Evolutionary conservation across 2,888 invertebrate species (phyloP), one percentile per base, ranked within the genome.

Genomic region (Embidobia sp.): DNA sequence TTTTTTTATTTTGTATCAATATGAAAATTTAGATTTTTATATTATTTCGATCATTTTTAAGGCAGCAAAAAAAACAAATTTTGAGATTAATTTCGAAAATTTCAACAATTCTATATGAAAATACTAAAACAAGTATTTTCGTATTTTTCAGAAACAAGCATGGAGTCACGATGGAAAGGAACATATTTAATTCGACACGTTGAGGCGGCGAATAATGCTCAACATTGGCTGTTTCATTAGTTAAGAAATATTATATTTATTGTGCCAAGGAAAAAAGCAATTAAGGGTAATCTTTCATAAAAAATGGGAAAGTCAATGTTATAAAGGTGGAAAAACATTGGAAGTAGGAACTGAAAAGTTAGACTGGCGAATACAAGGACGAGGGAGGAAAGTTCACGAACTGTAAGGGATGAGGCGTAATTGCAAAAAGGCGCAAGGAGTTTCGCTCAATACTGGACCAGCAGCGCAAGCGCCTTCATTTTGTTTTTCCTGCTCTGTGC

Each of bases 391-490:
- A 78, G 78, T 77, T 80, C 73, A 79, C 76, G 76, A 81, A 81
- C 81, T 81, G 79, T 66, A 78, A 57, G 80, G 72, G 79, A 76
- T 79, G 80, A 85, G 85, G 85, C 81, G 73, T 83, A 85, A 87
- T 85, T 85, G 85, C 85, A 86, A 88, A 89, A 89, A 88, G 87
- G 86, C 85, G 85, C 84, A 85, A 84, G 85, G 84, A 82, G 83
- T 81, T 81, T 86, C 87, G 89, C 87, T 89, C 89, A 88, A 89
- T 89, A 89, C 88, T 83, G 82, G 80, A 73, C 79, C 83, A 81
- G 85, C 85, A 86, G 89, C 89, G 89, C 89, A 89, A 87, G 89
- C 89, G 89, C 89, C 88, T 89, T 89, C 88, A 89, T 89, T 89
- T 89, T 89, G 89, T 89, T 89, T 89, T 89, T 89, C 88, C 84